Percentiles rank a stretch among this genome's conserved stretches.
These are phyloP conservation scores for Grammomys surdaster DNA, from an alignment of 2,113 vertebrate species.

Conservation along the genomic window DNA sequence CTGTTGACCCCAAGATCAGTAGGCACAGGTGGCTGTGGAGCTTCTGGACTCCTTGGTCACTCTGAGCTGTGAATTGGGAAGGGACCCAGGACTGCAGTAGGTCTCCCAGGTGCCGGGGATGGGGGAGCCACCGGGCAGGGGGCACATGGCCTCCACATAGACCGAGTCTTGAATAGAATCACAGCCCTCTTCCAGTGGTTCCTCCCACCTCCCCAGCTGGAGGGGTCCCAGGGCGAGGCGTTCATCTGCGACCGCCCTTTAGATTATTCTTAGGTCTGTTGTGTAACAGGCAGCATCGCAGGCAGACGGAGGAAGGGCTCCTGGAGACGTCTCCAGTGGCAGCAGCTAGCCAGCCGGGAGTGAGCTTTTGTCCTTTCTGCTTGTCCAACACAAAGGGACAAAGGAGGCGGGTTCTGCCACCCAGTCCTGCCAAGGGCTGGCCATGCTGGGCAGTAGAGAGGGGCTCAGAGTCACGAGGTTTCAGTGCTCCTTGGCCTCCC, in stretches of 20 bases:
- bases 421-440: background rate
- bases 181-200: rapidly evolving
- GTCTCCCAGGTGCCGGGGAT: background rate
- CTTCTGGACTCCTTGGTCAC: background rate
- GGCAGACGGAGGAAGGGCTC: constrained; percentile 68
- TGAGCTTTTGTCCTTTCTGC: constrained; percentile 60
- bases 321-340: constrained; percentile 54
- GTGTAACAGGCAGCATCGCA: constrained; percentile 69
- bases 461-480: background rate
- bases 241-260: background rate
- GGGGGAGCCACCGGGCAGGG: background rate
- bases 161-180: background rate
- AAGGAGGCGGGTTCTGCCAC: background rate
- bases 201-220: background rate
- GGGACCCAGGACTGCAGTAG: background rate
- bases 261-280: constrained; percentile 77
- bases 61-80: background rate
- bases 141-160: background rate
- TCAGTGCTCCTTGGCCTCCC: background rate
- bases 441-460: background rate
- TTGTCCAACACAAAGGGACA: constrained; percentile 57
- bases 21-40: background rate
- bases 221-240: constrained; percentile 43
- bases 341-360: constrained; percentile 59
- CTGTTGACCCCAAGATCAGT: background rate